A percentile compares a stretch with the other conserved stretches of the same genome.
These are phyloP conservation scores for Anseranas semipalmata DNA, from an alignment of 2,113 vertebrate genomes.

Conservation along the genomic window DNA sequence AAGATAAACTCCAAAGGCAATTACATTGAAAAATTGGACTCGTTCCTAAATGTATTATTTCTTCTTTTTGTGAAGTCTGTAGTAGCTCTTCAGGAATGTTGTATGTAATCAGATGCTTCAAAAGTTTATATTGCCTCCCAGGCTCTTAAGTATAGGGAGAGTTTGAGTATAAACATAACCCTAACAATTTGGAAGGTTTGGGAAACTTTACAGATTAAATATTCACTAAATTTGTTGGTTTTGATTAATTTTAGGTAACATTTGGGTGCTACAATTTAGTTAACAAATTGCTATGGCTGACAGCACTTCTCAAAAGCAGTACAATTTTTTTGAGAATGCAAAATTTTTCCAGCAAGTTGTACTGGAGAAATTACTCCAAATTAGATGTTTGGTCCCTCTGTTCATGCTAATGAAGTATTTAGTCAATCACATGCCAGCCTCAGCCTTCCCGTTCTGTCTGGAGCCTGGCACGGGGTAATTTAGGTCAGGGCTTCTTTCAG, in stretches of 20 bases:
- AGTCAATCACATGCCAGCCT: background rate
- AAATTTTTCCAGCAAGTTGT: background rate
- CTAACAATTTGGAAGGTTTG: background rate
- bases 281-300: background rate
- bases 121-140: background rate
- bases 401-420: background rate
- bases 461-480: background rate
- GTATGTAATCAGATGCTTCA: constrained; percentile 1
- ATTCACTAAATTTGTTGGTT: background rate
- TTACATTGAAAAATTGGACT: background rate
- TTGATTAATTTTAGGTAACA: background rate
- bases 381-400: background rate
- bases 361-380: background rate
- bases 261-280: background rate
- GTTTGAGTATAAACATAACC: background rate
- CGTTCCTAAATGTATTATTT: background rate
- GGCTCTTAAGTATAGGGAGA: background rate
- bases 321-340: background rate
- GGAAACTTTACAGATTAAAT: background rate
- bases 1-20: background rate
- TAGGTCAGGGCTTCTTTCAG: constrained; percentile 32
- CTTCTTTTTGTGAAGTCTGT: background rate
- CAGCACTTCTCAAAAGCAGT: background rate
- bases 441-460: background rate
- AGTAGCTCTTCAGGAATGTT: constrained; percentile 28